A percentile compares a stretch with the other conserved stretches of the same genome.
Conservation (phyloP, 2,113 vertebrate species). For the Dicentrarchus labrax region DNA sequence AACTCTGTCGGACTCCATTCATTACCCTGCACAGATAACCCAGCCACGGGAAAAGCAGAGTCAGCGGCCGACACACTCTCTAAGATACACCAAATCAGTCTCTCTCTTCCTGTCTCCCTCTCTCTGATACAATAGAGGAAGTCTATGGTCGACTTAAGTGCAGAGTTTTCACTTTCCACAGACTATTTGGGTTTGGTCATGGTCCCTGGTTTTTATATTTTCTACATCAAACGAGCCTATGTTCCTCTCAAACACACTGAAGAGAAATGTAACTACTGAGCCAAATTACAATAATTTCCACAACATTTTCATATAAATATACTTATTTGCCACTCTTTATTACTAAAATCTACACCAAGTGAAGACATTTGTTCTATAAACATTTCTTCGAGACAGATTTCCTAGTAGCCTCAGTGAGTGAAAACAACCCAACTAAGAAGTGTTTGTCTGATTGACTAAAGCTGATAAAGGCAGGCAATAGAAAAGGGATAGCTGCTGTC, state of each 20-base stretch:
- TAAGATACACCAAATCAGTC: conserved; percentile 48
- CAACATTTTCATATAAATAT: neutral
- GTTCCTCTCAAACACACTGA: conserved; percentile 3
- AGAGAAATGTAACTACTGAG: neutral
- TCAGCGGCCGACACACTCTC: conserved; percentile 61
- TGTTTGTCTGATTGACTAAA: neutral
- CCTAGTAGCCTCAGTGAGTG: neutral
- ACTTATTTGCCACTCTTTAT: neutral
- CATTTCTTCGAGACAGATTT: neutral
- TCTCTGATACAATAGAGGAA: conserved; percentile 31
- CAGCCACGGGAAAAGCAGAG: conserved; percentile 51
- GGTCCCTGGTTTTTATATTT: conserved; percentile 33
- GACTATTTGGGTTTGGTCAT: conserved; percentile 36
- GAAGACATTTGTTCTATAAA: neutral
- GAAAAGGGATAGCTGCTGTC: neutral
- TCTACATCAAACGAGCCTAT: conserved; percentile 9
- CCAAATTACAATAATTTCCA: neutral
- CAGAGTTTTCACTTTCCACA: conserved; percentile 51
- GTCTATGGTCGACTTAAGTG: conserved; percentile 31
- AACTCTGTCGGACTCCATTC: conserved; percentile 57
- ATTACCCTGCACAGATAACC: conserved; percentile 66
- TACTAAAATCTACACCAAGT: neutral
- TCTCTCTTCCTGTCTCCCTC: conserved; percentile 23
- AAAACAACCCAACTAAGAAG: neutral
- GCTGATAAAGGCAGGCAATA: neutral